These are phyloP conservation scores for Anneissia japonica DNA, from an alignment of 35 echinoderm and acorn worm genomes.

Conservation along the genomic window DNA sequence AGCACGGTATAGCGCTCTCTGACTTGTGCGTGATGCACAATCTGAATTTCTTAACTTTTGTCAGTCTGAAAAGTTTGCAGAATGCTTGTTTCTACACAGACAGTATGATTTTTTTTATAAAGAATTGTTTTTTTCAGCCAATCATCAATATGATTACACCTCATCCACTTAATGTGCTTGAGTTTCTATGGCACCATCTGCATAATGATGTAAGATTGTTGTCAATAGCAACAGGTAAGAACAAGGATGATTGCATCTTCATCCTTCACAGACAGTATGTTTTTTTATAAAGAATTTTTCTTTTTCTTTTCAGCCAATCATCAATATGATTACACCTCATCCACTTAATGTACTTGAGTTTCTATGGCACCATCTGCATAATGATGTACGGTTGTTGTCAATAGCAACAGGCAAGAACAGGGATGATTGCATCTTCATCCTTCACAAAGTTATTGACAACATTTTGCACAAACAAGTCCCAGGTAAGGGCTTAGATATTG, in stretches of 20 bases:
- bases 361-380: slow-evolving; percentile 21
- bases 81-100: not conserved
- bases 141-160: not conserved
- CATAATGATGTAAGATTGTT: not conserved
- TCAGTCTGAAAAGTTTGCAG: no score
- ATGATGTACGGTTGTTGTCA: slow-evolving; percentile 11
- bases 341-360: slow-evolving; percentile 4
- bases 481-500: not conserved
- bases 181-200: slow-evolving; percentile 19
- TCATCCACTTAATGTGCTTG: not conserved
- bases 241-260: not conserved
- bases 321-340: not conserved
- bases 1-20: no score
- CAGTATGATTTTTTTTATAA: not conserved
- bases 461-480: not conserved
- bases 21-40: no score
- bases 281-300: no score
- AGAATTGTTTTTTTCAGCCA: not conserved
- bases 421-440: slow-evolving; percentile 13
- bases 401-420: slow-evolving; percentile 4
- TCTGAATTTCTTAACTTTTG: no score
- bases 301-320: not conserved
- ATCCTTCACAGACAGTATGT: slow-evolving; percentile 18
- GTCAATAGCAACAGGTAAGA: slow-evolving; percentile 9
- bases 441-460: not conserved